Evolutionary conservation across 2,797 vertebrate species (phyloP).

Genomic region (Rhinoraja longicauda): DNA sequence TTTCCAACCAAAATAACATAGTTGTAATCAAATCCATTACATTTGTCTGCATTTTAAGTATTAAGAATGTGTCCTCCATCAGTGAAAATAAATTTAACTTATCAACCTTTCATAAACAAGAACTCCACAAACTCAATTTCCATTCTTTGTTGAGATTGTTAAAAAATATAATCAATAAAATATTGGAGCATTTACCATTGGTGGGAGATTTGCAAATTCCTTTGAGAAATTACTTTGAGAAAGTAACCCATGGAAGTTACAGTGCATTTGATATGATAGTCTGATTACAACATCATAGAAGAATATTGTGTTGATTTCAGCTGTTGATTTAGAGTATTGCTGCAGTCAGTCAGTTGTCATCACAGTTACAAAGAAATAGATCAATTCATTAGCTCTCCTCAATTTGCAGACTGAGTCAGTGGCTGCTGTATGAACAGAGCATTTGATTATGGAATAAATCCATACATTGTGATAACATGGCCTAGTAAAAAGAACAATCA

Average conservation of each 20-base stretch:
- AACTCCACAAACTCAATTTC: not conserved
- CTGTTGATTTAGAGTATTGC: not conserved
- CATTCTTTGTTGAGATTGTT: not conserved
- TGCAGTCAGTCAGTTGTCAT: not conserved
- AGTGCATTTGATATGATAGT: not conserved
- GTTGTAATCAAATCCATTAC: not conserved
- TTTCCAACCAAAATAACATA: not conserved
- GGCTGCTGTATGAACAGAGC: not conserved
- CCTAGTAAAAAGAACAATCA: not conserved
- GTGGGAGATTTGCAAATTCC: not conserved
- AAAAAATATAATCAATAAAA: not conserved
- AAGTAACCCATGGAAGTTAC: no score
- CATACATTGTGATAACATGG: no score
- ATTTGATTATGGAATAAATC: not conserved
- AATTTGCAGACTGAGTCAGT: not conserved
- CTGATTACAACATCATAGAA: not conserved
- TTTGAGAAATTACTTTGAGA: not conserved
- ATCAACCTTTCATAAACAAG: not conserved
- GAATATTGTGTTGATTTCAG: conserved; percentile 12
- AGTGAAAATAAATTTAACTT: not conserved
- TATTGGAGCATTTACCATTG: not conserved
- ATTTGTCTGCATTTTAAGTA: not conserved
- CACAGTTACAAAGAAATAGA: not conserved
- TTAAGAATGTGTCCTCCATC: not conserved
- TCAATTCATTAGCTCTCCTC: not conserved